These are phyloP conservation scores for Daboia siamensis DNA, from an alignment of 2,113 vertebrate genomes.

Conservation along the genomic window DNA sequence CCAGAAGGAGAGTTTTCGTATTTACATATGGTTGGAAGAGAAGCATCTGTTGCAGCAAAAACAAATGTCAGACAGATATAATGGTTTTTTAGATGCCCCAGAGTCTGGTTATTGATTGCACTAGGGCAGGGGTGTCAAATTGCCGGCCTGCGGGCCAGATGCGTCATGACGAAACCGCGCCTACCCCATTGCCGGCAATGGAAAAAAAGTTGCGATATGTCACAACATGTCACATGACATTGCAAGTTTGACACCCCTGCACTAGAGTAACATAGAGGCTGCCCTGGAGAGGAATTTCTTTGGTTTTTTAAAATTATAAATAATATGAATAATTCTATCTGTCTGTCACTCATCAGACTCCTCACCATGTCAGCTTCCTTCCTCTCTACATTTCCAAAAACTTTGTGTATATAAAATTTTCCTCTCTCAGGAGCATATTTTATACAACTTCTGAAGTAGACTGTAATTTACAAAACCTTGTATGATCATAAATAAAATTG, in stretches of 20 bases:
- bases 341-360: neutral
- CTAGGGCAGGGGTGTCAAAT: neutral
- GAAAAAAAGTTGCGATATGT: no score
- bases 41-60: neutral
- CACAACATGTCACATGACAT: no score
- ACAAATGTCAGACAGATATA: neutral
- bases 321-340: neutral
- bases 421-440: neutral
- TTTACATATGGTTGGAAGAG: neutral
- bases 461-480: neutral
- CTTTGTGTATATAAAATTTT: neutral
- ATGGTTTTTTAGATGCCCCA: neutral
- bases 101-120: neutral
- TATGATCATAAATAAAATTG: neutral
- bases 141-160: no score
- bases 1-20: neutral
- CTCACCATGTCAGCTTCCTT: neutral
- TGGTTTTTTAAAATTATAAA: neutral
- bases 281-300: neutral
- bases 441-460: neutral
- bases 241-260: no score
- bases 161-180: no score
- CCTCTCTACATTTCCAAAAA: neutral
- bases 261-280: neutral
- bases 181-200: no score